These are phyloP conservation scores for Falcaria lacertinaria DNA, from an alignment of 2,888 invertebrate genomes.

Conservation along the genomic window DNA sequence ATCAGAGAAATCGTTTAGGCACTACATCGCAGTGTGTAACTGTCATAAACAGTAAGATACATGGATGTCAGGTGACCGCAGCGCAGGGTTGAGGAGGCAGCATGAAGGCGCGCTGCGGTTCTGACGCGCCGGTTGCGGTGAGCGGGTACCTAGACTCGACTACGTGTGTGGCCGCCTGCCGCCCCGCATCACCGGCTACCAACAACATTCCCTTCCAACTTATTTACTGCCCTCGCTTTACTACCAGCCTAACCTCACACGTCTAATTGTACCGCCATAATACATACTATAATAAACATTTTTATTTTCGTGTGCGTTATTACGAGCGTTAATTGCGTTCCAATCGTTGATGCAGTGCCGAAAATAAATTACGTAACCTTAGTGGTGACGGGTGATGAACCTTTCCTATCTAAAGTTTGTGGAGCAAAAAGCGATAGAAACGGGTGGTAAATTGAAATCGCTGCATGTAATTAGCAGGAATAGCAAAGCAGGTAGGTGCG, in stretches of 20 bases:
- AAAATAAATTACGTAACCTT: constrained; percentile 33
- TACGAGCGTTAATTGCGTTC: constrained; percentile 46
- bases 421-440: constrained; percentile 36
- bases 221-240: constrained; percentile 48
- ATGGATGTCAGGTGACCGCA: constrained; percentile 38
- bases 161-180: constrained; percentile 39
- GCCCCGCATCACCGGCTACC: constrained; percentile 16
- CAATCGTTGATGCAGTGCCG: constrained; percentile 36
- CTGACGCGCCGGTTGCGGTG: constrained; percentile 47
- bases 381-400: too few species aligned
- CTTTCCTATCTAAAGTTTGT: constrained; percentile 31
- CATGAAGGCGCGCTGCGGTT: constrained; percentile 26
- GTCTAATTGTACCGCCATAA: constrained; percentile 44
- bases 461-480: constrained; percentile 66
- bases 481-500: constrained; percentile 45
- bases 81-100: constrained; percentile 38
- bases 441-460: constrained; percentile 64
- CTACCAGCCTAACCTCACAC: constrained; percentile 44
- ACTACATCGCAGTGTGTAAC: constrained; percentile 15
- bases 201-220: constrained; percentile 24
- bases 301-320: constrained; percentile 29
- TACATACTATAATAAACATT: constrained; percentile 33
- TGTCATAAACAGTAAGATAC: constrained; percentile 31
- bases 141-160: constrained; percentile 19
- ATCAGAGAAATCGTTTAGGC: too few species aligned